A percentile compares a stretch with the other conserved stretches of the same genome.
Evolutionary conservation across 2,888 invertebrate species (phyloP).

Genomic region (Electrophaes corylata): DNA sequence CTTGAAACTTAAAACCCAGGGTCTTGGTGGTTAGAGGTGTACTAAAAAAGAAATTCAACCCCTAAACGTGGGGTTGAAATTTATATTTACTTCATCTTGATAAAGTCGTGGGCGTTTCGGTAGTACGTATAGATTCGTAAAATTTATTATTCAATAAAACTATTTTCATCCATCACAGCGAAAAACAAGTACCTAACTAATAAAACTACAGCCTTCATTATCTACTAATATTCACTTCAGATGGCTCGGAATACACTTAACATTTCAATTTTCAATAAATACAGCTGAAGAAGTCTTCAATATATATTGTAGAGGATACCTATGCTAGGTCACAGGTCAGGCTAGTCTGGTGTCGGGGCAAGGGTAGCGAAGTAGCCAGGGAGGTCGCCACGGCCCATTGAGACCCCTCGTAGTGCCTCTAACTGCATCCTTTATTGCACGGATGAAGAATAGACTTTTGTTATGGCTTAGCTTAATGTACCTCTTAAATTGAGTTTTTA

Average conservation of each 20-base stretch:
- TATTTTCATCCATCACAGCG: no score
- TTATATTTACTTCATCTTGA: no score
- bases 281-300: conserved; percentile 4
- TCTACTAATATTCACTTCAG: not conserved
- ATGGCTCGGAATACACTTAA: not conserved
- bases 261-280: conserved; percentile 1
- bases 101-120: no score
- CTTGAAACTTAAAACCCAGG: no score
- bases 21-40: no score
- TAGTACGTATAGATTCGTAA: no score
- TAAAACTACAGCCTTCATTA: no score
- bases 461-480: conserved; percentile 40
- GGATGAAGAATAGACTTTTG: conserved; percentile 33
- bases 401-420: conserved; percentile 72
- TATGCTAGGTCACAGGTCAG: conserved; percentile 42
- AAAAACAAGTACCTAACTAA: no score
- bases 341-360: conserved; percentile 46
- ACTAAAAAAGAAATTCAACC: no score
- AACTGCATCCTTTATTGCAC: conserved; percentile 74
- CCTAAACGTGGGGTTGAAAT: no score
- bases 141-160: no score
- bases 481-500: conserved; percentile 38
- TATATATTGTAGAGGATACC: not conserved
- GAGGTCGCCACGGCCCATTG: conserved; percentile 79
- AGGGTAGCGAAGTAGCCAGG: conserved; percentile 32